Evolutionary conservation across 2,797 vertebrate genomes (phyloP), one percentile per base, ranked within the genome.

Genomic region (Helarctos malayanus): DNA sequence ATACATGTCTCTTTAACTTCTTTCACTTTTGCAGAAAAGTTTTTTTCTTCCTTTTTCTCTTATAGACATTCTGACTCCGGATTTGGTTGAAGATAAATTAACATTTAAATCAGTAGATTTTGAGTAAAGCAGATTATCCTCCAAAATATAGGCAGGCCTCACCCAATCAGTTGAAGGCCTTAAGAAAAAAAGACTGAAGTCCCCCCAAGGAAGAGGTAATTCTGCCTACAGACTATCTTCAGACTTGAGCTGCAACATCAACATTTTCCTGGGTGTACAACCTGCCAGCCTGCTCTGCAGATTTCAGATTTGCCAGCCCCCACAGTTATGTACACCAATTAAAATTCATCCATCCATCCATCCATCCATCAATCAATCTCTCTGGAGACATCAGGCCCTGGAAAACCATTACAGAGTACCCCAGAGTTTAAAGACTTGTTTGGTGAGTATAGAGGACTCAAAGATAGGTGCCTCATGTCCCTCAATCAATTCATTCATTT

Each of bases 341-440:
- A 71, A 88, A 88, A 68, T 54, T 23, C 13, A 18, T 76, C 19
- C 27, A 25, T 56, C 35, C 38, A 57, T 57, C 56, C 13, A 16
- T 76, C 19, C 27, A 25, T 56, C n/a, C 38, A 57, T 57, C 56
- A 63, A 14, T 45, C 29, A 21, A 13, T 25, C 47, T 73, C 35
- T 49, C 45, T 32, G 45, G 73, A 76, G 45, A 76, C 45, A 49
- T 32, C 1, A 18, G 27, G 27, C 18, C 91, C 81, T 86, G 32
- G 57, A 68, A 52, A 94, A 88, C 45, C 79, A 35, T 47, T 32
- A 88, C 45, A 89, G 7, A 78, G 59, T 76, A 78, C 25, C 52
- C 18, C 52, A 79, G 29, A 87, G 27, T 96, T 92, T 83, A 82
- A 88, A 94, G 29, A 65, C 21, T 82, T 94, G 59, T 54, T 68